phyloP scores from a whole-genome alignment of 64 coral and sea anemone genomes.

The Dendrophyllia cribrosa region DNA sequence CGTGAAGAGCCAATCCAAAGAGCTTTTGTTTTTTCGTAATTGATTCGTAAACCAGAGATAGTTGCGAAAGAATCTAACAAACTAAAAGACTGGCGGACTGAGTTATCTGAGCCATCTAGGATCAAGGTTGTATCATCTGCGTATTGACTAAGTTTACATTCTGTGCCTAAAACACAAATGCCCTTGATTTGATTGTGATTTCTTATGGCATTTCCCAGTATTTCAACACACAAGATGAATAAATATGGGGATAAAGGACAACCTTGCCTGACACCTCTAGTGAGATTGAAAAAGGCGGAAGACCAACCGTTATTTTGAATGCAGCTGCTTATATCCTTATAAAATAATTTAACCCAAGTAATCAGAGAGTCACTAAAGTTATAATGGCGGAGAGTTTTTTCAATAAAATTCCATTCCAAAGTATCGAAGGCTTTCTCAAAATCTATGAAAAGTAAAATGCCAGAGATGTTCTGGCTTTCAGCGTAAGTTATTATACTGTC shows the following conservation, averaged over 20 bases:
- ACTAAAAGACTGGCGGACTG: no score
- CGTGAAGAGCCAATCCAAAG: no score
- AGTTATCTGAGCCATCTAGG: no score
- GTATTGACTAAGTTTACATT: no score
- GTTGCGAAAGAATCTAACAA: no score
- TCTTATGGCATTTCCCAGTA: background rate
- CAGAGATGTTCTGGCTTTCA: background rate
- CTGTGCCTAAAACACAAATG: no score
- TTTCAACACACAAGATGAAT: slow-evolving; percentile 15
- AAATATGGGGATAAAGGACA: background rate
- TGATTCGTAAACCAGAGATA: no score
- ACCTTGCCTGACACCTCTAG: slow-evolving; percentile 1
- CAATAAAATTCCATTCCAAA: background rate
- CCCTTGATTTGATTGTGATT: background rate
- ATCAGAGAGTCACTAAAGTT: background rate
- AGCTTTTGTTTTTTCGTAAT: no score
- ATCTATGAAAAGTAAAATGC: background rate
- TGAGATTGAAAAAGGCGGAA: slow-evolving; percentile 16
- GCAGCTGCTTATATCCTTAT: background rate
- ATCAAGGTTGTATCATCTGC: no score
- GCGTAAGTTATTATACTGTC: background rate
- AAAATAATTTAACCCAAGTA: background rate
- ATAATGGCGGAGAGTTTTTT: background rate
- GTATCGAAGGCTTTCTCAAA: background rate
- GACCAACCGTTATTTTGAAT: slow-evolving; percentile 8